A percentile compares a stretch with the other conserved stretches of the same genome.
Conservation (phyloP, 2,113 vertebrate genomes). For the Formicarius rufipectus region DNA sequence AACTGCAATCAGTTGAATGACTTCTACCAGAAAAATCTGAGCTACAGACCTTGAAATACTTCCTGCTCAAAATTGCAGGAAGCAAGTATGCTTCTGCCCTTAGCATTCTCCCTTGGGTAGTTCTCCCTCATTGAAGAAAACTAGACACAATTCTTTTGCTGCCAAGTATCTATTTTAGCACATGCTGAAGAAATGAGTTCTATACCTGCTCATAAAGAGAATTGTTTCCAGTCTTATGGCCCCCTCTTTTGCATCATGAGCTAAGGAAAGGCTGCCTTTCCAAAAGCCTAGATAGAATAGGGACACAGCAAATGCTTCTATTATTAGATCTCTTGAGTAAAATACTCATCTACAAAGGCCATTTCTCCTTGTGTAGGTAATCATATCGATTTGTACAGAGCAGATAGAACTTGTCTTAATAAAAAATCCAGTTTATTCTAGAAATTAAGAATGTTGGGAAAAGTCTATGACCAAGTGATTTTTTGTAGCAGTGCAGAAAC, state of each 20-base stretch:
- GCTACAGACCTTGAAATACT: neutral
- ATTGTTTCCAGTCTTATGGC: neutral
- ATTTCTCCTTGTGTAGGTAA: neutral
- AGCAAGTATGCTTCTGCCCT: neutral
- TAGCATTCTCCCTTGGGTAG: neutral
- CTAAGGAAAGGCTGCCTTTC: neutral
- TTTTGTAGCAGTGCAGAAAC: neutral
- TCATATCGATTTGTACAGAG: neutral
- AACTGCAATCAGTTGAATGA: neutral
- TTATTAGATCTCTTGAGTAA: neutral
- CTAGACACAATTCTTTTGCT: fast-evolving
- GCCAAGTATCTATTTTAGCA: neutral
- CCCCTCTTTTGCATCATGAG: neutral
- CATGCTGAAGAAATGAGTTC: neutral
- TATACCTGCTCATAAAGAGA: neutral
- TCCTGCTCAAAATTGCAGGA: neutral
- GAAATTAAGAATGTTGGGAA: neutral
- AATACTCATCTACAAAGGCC: neutral
- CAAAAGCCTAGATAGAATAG: neutral
- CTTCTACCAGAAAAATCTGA: neutral
- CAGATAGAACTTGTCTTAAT: neutral
- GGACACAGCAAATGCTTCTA: neutral
- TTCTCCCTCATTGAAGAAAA: neutral
- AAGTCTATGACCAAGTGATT: neutral
- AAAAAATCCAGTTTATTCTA: neutral